phyloP scores from a whole-genome alignment of 2,113 vertebrate species.

The Irena cyanogastra region DNA sequence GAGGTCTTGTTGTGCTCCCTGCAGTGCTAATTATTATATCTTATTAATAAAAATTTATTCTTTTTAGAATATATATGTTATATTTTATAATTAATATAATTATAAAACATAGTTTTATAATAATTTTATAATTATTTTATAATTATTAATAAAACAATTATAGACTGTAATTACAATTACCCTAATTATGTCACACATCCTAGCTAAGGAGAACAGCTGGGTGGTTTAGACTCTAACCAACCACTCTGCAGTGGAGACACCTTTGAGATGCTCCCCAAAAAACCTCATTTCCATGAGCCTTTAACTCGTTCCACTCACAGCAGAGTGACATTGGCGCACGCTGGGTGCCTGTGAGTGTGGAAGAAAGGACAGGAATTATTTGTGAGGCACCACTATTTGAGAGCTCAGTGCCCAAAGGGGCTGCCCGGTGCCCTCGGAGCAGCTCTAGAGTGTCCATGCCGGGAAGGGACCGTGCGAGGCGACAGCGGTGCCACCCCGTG shows the following conservation, averaged over 20 bases:
- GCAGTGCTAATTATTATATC: background rate
- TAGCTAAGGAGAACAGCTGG: background rate
- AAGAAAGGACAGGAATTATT: background rate
- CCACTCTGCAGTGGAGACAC: background rate
- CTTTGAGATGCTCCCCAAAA: background rate
- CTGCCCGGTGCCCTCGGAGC: background rate
- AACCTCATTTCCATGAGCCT: background rate
- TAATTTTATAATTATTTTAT: too few relatives aligned
- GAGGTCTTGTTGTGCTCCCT: accelerated
- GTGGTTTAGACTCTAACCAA: background rate
- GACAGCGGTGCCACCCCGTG: slow-evolving; percentile 18
- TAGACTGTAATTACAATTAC: background rate
- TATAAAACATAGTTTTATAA: too few relatives aligned
- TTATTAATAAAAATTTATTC: too few relatives aligned
- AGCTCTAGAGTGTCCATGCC: accelerated
- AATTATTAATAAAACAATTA: background rate
- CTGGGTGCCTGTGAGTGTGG: accelerated
- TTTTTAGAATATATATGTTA: too few relatives aligned
- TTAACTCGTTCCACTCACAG: background rate
- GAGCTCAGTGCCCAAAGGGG: background rate
- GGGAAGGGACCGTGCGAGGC: background rate
- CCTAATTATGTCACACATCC: background rate
- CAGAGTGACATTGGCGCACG: accelerated
- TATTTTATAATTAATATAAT: too few relatives aligned
- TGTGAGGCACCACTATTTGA: accelerated